Percentiles rank a stretch among this genome's conserved stretches.
These are phyloP conservation scores for Clarias platycephalus DNA, from an alignment of 2,797 vertebrate genomes.

Conservation along the genomic window DNA sequence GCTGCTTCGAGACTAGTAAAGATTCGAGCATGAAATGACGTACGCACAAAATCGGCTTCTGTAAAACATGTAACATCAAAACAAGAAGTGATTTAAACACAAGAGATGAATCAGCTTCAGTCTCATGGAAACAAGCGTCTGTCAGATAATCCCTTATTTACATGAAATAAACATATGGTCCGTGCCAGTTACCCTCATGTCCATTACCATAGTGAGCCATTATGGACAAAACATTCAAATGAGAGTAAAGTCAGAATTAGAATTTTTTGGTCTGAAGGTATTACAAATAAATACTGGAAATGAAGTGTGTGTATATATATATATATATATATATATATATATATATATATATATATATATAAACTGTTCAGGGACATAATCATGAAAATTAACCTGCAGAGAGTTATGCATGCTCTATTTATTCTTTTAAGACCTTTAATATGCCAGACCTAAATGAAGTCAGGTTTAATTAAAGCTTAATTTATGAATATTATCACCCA, in stretches of 20 bases:
- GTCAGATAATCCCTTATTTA: not conserved
- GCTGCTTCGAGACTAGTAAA: not conserved
- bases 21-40: too few species aligned
- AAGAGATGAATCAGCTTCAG: not conserved
- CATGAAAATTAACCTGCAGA: not conserved
- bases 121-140: not conserved
- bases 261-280: not conserved
- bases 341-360: not conserved
- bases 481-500: not conserved
- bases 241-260: not conserved
- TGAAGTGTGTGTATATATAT: constrained; percentile 6
- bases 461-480: not conserved
- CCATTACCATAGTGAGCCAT: not conserved
- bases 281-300: not conserved
- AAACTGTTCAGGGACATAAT: too few species aligned
- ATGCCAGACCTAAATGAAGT: not conserved
- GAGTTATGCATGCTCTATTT: not conserved
- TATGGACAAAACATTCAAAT: not conserved
- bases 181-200: too few species aligned
- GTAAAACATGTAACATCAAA: not conserved
- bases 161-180: not conserved
- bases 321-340: too few species aligned
- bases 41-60: not conserved
- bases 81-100: not conserved
- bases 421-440: not conserved